Evolutionary conservation across 2,888 invertebrate species (phyloP), one percentile per base, ranked within the genome.

Genomic region (Mesorhabditis sp.): DNA sequence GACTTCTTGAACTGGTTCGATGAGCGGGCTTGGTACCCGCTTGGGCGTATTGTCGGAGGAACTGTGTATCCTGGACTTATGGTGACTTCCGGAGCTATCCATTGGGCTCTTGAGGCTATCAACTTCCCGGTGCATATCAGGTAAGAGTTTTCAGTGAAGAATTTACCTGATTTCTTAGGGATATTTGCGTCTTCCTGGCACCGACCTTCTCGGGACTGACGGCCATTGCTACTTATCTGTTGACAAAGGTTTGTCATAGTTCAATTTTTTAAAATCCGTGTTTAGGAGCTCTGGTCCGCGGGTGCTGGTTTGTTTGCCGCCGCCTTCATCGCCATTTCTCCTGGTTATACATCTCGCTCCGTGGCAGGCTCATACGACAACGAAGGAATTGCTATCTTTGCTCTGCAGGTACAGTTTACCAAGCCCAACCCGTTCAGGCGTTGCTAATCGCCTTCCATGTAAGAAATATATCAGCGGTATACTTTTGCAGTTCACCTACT

Each of bases 1-100:
- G 94, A 97, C 87, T 98, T 99, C 87, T 89, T 98, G 75, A 99
- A 99, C 88, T 99, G 98, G 98, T 99, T 99, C 87, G 98, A 98
- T 87, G 98, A 99, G 86, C 89, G 97, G 83, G 98, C 98, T 67
- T 99, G 98, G 98, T 99, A 98, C 87, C 98, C 98, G 0, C 88
- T 98, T 69, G 95, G 98, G 0, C 91, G 98, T 78, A 99, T 99
- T 82, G 98, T 98, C 62, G 98, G 98, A 65, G 98, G 98, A 74
- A 98, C 98, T 0, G 97, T 89, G 83, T 98, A 97, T 87, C 98
- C 98, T 42, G 98, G 98, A 61, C 90, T 98, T 74, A 99, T 98
- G 98, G 91, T 99, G 75, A 99, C 98, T 50, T 98, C 97, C 6
- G 98, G 97, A 70, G 91, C 93, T 61, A 96, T 98, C 85, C 96